Evolutionary conservation across 1,140 invertebrate species (phyloP), one percentile per base, ranked within the genome.

Genomic region (Cryptotermes secundus): DNA sequence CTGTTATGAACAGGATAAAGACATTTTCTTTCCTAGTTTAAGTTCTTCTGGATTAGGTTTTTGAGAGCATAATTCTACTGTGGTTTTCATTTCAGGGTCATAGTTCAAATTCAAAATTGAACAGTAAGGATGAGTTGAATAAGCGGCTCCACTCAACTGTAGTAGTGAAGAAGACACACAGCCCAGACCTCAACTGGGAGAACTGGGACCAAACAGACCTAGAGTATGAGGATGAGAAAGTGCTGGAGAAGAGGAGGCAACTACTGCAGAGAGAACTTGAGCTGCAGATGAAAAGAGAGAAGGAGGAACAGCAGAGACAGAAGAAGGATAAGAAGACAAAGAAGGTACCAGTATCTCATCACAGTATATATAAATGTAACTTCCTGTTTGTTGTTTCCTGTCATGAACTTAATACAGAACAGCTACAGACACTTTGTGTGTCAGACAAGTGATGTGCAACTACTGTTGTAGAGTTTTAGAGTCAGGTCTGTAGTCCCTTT

Each of bases 151-250:
- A 92, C 87, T 92, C 93, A 65, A 92, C 93, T 86, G 92, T 94
- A 85, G 92, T 93, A 87, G 93, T 93, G 85, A 92, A 92, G 86
- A 90, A 92, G 59, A 92, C 92, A 42, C 91, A 92, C 82, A 93
- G 92, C 87, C 92, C 92, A 38, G 93, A 94, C 85, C 91, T 92
- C 86, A 93, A 94, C 87, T 93, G 94, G 89, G 94, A 95, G 87
- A 93, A 93, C 87, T 95, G 94, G 94, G 94, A 95, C 88, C 94
- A 95, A 90, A 94, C 93, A 86, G 93, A 94, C 89, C 89, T 96
- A 87, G 96, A 96, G 88, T 95, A 95, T 91, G 95, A 95, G 86
- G 95, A 96, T 90, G 94, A 96, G 85, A 94, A 96, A 88, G 94
- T 94, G 79, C 90, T 96, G 86, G 95, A 96, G 89, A 93, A 94